Evolutionary conservation across 1,140 invertebrate species (phyloP).

Genomic region (Paraescarpia echinospica): DNA sequence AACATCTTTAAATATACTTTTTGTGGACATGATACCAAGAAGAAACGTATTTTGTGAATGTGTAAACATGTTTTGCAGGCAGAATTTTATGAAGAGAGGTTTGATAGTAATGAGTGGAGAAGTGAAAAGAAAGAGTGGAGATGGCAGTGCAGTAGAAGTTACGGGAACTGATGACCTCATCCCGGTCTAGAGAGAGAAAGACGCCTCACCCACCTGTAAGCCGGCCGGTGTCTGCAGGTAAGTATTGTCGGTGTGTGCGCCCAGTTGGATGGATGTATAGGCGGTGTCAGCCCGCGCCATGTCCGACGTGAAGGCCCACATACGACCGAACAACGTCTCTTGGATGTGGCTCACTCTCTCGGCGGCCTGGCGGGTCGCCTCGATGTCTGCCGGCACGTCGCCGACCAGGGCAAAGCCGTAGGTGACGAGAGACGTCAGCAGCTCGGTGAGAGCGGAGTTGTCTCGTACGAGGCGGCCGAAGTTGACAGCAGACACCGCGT

Average conservation of each 20-base stretch:
- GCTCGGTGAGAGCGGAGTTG: conserved; percentile 36
- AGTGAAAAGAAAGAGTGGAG: too few relatives aligned
- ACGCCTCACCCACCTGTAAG: conserved; percentile 39
- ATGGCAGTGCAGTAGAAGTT: too few relatives aligned
- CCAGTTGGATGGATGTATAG: conserved; percentile 62
- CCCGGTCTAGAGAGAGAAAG: conserved; percentile 59
- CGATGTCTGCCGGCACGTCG: conserved; percentile 46
- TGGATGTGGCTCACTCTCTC: conserved; percentile 63
- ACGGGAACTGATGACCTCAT: background rate
- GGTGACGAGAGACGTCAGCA: conserved; percentile 35
- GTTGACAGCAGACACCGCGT: conserved; percentile 29
- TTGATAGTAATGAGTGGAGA: too few relatives aligned
- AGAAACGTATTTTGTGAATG: too few relatives aligned
- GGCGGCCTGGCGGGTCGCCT: conserved; percentile 61
- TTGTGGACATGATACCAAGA: too few relatives aligned
- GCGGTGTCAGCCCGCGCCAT: conserved; percentile 68
- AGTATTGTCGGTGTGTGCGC: conserved; percentile 69
- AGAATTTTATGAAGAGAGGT: too few relatives aligned
- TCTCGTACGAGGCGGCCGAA: conserved; percentile 35
- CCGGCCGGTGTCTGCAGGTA: conserved; percentile 74
- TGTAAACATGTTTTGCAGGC: too few relatives aligned
- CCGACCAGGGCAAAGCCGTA: conserved; percentile 43
- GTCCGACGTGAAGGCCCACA: conserved; percentile 64
- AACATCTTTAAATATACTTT: too few relatives aligned
- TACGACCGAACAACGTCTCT: conserved; percentile 64